A percentile compares a stretch with the other conserved stretches of the same genome.
Conservation (phyloP, 1,140 invertebrate species). For the Zophobas morio region DNA sequence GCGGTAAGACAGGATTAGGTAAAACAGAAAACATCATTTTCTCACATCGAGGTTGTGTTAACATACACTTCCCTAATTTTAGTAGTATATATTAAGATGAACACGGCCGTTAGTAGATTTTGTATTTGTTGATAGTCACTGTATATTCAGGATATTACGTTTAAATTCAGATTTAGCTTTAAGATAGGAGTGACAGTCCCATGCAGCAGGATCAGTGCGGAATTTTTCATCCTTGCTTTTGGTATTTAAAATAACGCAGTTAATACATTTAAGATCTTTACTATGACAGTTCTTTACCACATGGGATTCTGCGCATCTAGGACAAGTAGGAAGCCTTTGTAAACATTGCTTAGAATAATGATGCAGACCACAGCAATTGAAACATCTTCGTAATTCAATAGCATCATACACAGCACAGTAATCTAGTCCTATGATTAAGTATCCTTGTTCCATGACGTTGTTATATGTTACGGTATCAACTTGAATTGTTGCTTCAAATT, state of each 20-base stretch:
- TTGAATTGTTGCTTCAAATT: too few relatives aligned
- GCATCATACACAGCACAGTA: slow-evolving; percentile 25
- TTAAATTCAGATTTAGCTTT: neutral
- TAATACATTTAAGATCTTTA: neutral
- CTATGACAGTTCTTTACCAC: neutral
- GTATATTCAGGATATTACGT: neutral
- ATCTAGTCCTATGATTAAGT: neutral
- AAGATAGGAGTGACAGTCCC: neutral
- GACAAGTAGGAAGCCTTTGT: neutral
- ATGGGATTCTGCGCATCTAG: neutral
- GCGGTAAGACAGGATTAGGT: too few relatives aligned
- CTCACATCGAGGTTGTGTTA: too few relatives aligned
- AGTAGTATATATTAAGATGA: too few relatives aligned
- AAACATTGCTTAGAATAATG: slow-evolving; percentile 11
- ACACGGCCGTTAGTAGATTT: too few relatives aligned
- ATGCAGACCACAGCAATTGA: slow-evolving; percentile 16
- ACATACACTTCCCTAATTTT: too few relatives aligned
- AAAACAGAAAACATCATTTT: too few relatives aligned
- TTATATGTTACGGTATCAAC: too few relatives aligned
- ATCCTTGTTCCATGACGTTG: too few relatives aligned
- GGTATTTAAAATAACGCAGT: neutral
- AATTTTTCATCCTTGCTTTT: neutral
- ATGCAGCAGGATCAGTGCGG: neutral
- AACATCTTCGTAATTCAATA: neutral
- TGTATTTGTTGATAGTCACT: neutral